These are phyloP conservation scores for Nycteola revayana DNA, from an alignment of 2,888 invertebrate species.

Conservation along the genomic window DNA sequence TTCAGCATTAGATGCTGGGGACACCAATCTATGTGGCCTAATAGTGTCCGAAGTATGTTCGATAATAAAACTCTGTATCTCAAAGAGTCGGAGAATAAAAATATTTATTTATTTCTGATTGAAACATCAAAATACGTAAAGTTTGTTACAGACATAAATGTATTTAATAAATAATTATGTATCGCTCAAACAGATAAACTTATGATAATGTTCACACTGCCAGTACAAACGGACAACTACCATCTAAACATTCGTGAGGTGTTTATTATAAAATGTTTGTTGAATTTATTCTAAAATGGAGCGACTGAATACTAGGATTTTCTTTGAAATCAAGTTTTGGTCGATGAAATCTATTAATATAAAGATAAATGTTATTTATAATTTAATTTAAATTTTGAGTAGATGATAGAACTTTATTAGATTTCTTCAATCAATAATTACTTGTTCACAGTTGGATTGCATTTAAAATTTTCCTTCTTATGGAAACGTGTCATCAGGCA, in stretches of 20 bases:
- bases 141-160: no score
- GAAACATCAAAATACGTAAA: no score
- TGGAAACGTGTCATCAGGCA: no score
- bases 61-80: no score
- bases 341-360: constrained; percentile 8
- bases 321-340: constrained; percentile 14
- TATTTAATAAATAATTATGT: constrained; percentile 2
- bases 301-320: constrained; percentile 32
- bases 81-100: no score
- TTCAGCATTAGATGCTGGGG: no score
- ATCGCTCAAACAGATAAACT: constrained; percentile 27
- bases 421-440: constrained; percentile 14
- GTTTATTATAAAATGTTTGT: constrained; percentile 15
- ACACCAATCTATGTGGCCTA: no score
- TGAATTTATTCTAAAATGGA: constrained; percentile 20
- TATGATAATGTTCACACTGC: constrained; percentile 27
- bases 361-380: background rate
- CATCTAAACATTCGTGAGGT: constrained; percentile 13
- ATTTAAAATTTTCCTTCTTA: no score
- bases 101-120: no score
- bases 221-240: constrained; percentile 12
- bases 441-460: no score
- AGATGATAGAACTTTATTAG: background rate
- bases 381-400: background rate
- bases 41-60: no score